phyloP scores from a whole-genome alignment of 2,888 invertebrate genomes.

The Dicycla oo region DNA sequence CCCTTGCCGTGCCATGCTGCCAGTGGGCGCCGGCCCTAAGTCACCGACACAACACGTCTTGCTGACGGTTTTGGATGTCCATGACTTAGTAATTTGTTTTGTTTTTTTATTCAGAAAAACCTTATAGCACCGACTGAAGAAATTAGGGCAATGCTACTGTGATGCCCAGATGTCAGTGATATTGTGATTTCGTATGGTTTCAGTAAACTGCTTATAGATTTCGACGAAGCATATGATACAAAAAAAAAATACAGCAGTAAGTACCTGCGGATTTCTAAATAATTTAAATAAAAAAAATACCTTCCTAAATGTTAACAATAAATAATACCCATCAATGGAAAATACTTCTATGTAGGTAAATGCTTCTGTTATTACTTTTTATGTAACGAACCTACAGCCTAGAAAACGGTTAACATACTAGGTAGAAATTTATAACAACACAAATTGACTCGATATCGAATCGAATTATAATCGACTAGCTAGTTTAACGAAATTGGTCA shows the following conservation, averaged over 20 bases:
- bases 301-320: background rate
- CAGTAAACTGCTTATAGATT: background rate
- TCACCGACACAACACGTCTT: background rate
- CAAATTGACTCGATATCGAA: constrained; percentile 45
- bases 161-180: background rate
- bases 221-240: background rate
- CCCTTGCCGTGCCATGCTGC: no score
- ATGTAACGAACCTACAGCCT: background rate
- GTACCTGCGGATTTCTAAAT: background rate
- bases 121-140: background rate
- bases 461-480: constrained; percentile 40
- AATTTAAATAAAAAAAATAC: background rate
- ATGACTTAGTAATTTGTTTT: background rate
- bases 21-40: no score
- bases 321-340: constrained; percentile 12
- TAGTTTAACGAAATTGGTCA: constrained; percentile 46
- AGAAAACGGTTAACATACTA: constrained; percentile 40
- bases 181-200: background rate
- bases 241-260: no score
- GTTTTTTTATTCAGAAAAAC: background rate
- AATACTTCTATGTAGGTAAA: constrained; percentile 36
- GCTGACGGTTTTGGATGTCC: background rate
- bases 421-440: constrained; percentile 35
- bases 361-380: constrained; percentile 20
- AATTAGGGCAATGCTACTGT: background rate